Base-by-base conservation (phyloP, 2,888 invertebrate species). In the Drosophila ezoana region DNA sequence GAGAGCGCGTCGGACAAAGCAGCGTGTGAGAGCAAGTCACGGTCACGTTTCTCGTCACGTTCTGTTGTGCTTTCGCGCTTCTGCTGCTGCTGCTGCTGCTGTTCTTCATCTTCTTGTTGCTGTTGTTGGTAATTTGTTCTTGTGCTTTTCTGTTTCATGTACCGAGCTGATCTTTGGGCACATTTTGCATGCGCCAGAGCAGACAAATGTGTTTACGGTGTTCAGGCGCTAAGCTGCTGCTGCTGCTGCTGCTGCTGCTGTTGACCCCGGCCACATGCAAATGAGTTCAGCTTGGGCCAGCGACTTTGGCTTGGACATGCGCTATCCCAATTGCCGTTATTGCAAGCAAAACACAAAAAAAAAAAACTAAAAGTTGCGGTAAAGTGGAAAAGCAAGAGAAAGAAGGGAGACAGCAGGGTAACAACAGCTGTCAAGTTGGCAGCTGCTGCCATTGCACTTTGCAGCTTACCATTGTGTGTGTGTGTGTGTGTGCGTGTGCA, bases 1-100 rank as follows among this genome's bases (percentile, higher is more conserved):
- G 54, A 28, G 54, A 51, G 60, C 33, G 65, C 67, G 52, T 52
- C 8, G 28, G 28, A 2, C 8, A 28, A 28, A 28, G 58, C 64
- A 63, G 48, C 68, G 28, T 28, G 8, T 2, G 28, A 28, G 28
- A 28, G 28, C 69, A 75, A 86, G 85, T 87, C 85, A 86, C 79
- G 87, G 85, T 86, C 85, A 86, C 85, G 85, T 87, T 87, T 85
- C 73, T 64, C 69, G 81, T 86, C 85, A 85, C 85, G 85, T 85
- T 85, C 84, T 72, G 51, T 52, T 75, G 63, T 69, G 38, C 23
- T 33, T 4, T 54, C 68, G 53, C 51, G 45, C 45, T 56, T n/a
- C 41, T 37, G 40, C 23, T 40, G 45, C 48, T 64, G 43, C 40
- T 60, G 51, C 23, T 56, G 35, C 35, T 16, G 14, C 9, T 38